Percentiles rank a stretch among this genome's conserved stretches.
Conservation (phyloP, 2,113 vertebrate species). For the rabbit (Oryctolagus cuniculus) region DNA sequence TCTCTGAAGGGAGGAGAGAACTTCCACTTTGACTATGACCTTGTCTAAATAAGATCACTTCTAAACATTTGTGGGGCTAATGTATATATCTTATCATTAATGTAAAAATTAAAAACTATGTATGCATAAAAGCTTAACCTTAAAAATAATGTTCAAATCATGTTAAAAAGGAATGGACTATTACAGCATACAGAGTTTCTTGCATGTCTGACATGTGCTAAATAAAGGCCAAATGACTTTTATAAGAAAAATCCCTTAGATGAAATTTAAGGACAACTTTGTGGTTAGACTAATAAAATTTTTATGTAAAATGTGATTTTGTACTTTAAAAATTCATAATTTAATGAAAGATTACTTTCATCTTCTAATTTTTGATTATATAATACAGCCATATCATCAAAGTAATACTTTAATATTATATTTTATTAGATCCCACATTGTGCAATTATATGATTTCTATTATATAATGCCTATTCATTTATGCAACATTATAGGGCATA, state of each 20-base stretch:
- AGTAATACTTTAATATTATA: neutral
- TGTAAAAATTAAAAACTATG: neutral
- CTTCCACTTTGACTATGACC: too few species aligned
- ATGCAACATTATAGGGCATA: neutral
- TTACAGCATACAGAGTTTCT: neutral
- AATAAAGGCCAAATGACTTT: neutral
- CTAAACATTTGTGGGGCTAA: neutral
- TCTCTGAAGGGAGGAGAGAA: too few species aligned
- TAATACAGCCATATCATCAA: neutral
- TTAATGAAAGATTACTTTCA: neutral
- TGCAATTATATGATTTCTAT: neutral
- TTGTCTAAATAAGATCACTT: neutral
- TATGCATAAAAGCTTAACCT: neutral
- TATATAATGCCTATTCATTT: neutral
- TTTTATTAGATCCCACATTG: conserved; percentile 11
- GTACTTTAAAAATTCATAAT: conserved; percentile 20
- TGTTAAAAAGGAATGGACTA: neutral
- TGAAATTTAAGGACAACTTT: neutral
- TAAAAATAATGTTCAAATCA: neutral
- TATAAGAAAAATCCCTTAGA: neutral
- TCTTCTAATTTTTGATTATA: neutral
- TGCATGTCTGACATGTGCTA: neutral
- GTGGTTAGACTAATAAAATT: neutral
- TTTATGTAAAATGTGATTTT: neutral
- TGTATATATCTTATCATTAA: neutral